Percentiles rank a stretch among this genome's conserved stretches.
Conservation (phyloP, 2,113 vertebrate species). For the Bufo gargarizans region DNA sequence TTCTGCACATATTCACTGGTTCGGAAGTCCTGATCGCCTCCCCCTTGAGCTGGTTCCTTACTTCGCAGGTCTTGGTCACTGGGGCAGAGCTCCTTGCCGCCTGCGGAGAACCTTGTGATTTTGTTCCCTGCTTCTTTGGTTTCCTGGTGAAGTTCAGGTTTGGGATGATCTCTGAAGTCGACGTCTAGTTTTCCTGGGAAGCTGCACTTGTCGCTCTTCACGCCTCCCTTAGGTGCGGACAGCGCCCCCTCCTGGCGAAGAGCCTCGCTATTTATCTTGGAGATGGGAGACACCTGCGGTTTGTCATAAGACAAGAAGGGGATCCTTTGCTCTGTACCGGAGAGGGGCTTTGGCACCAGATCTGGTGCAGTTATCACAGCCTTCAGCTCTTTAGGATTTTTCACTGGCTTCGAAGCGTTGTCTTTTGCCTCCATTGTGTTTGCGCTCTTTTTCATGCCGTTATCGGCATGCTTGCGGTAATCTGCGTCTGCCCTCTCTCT, state of each 20-base stretch:
- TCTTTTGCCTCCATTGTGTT: not conserved
- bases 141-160: not conserved
- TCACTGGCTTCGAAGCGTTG: not conserved
- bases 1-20: not conserved
- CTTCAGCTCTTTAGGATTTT: not conserved
- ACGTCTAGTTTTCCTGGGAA: conserved; percentile 25
- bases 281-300: not conserved
- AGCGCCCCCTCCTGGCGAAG: not conserved
- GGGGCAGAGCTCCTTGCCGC: not conserved
- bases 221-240: not conserved
- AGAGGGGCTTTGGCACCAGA: not conserved
- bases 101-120: not conserved
- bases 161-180: conserved; percentile 37
- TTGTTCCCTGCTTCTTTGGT: not conserved
- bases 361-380: not conserved
- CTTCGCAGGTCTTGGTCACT: conserved; percentile 41
- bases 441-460: not conserved
- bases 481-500: conserved; percentile 17
- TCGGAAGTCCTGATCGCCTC: conserved; percentile 15
- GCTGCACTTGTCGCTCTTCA: not conserved
- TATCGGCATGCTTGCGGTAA: conserved; percentile 12
- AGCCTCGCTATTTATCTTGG: not conserved
- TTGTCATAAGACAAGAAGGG: conserved; percentile 23
- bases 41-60: not conserved
- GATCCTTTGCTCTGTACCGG: not conserved